Conservation (phyloP, 2,888 invertebrate species). For the Noctua janthina region DNA sequence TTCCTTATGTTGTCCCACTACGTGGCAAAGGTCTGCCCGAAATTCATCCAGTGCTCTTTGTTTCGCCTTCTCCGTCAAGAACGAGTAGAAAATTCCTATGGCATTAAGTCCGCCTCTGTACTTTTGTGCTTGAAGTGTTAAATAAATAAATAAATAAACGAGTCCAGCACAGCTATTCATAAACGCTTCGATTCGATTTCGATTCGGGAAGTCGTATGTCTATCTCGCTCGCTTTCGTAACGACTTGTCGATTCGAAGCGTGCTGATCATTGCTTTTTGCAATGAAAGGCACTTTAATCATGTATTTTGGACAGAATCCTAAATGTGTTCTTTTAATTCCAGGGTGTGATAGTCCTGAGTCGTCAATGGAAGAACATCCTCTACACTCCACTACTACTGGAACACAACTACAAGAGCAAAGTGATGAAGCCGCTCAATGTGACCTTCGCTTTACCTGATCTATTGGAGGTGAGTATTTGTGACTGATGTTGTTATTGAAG, state of each 20-base stretch:
- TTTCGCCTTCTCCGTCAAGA: not conserved
- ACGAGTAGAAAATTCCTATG: no score
- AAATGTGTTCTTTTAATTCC: constrained; percentile 26
- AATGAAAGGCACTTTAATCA: not conserved
- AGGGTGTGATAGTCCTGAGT: constrained; percentile 98
- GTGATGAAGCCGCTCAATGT: constrained; percentile 96
- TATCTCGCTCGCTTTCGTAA: no score
- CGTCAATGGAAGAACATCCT: constrained; percentile 99
- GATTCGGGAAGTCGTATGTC: no score
- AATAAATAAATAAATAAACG: no score
- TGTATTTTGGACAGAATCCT: not conserved
- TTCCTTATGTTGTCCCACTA: not conserved
- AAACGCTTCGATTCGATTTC: no score
- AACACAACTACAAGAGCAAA: constrained; percentile 96
- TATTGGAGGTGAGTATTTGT: constrained; percentile 92
- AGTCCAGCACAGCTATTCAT: not conserved
- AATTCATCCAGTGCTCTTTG: not conserved
- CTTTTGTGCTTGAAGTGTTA: no score
- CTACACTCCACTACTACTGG: constrained; percentile 97
- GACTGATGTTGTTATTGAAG: not conserved
- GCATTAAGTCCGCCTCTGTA: no score
- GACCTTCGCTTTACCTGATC: constrained; percentile 96
- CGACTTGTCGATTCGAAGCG: no score
- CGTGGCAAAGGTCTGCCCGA: not conserved
- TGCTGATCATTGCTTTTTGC: not conserved